Base-by-base conservation (phyloP, 1,140 invertebrate species). In the Panonychus citri region DNA sequence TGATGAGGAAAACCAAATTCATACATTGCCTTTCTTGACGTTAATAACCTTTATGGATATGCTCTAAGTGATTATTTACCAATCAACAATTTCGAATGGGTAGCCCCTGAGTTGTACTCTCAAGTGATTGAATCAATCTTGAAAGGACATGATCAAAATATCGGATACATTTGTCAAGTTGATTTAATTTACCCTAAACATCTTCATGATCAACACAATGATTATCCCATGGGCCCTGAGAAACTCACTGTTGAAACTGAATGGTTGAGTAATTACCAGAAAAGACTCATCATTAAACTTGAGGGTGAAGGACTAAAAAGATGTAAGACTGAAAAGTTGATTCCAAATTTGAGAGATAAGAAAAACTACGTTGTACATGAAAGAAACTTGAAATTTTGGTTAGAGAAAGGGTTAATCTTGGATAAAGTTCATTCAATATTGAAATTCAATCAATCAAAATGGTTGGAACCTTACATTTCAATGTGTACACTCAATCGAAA, bases 321-420 rank as follows among this genome's bases (percentile, higher is more conserved):
- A 7, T n/a, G 5, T 17, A 39, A 53, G 43, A 24, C 12, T 51
- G 43, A 21, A 43, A 62, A 57, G 55, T 27, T 62, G 25, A 13
- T 48, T 19, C 53, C 37, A 2, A 57, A 53, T 60, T 55, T 61
- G 24, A 3, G 39, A 10, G 21, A 55, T 46, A 62, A 60, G 28
- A 59, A 62, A 57, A 70, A 69, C 27, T 75, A 74, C 65, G 61
- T 70, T 40, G 66, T 75, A 37, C 74, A 75, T 64, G 72, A 73
- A 64, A 55, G 61, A 58, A 71, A 69, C 63, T 66, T 75, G 37
- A 64, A 73, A 66, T 70, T 72, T 63, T 71, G 66, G 59, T n/a
- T 74, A 25, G 51, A 66, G 52, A 24, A 66, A 56, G 74, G 73
- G 34, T 40, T 76, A 27, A 64, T 63, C 59, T 51, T 75, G 49